Percentiles rank a stretch among this genome's conserved stretches.
These are phyloP conservation scores for Agrotis clavis DNA, from an alignment of 2,888 invertebrate genomes.

Conservation along the genomic window DNA sequence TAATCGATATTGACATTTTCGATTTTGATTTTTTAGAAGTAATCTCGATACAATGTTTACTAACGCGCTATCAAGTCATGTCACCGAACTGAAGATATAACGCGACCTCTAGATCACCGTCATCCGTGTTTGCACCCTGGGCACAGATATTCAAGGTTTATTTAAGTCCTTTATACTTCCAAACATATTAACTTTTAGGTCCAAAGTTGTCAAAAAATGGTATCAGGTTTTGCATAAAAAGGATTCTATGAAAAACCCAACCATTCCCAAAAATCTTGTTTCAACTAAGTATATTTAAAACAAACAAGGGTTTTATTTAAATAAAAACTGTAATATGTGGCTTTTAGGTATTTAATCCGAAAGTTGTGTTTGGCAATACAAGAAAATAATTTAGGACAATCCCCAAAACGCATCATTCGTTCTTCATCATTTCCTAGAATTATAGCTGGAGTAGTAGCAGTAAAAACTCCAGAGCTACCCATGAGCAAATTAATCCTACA, in stretches of 20 bases:
- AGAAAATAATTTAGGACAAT: too few species aligned
- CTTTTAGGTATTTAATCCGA: not conserved
- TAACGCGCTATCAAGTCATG: conserved; percentile 1
- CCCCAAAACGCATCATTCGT: too few species aligned
- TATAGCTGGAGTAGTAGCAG: not conserved
- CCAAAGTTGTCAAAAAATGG: not conserved
- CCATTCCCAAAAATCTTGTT: not conserved
- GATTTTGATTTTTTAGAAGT: not conserved
- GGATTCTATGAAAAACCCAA: not conserved
- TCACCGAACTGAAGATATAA: conserved; percentile 22
- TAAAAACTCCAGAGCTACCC: not conserved
- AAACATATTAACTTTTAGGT: not conserved
- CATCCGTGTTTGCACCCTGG: not conserved
- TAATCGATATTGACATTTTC: not conserved
- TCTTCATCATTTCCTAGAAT: too few species aligned
- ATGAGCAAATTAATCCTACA: conserved; percentile 10
- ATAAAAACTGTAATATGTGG: not conserved
- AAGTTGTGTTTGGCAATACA: not conserved
- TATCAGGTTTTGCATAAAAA: not conserved
- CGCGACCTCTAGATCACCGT: conserved; percentile 20
- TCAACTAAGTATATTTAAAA: not conserved
- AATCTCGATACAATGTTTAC: conserved; percentile 9
- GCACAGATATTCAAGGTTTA: not conserved
- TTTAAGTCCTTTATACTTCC: conserved; percentile 6
- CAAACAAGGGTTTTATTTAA: not conserved